phyloP scores from a whole-genome alignment of 2,797 vertebrate genomes.

The Smutsia temminckii region DNA sequence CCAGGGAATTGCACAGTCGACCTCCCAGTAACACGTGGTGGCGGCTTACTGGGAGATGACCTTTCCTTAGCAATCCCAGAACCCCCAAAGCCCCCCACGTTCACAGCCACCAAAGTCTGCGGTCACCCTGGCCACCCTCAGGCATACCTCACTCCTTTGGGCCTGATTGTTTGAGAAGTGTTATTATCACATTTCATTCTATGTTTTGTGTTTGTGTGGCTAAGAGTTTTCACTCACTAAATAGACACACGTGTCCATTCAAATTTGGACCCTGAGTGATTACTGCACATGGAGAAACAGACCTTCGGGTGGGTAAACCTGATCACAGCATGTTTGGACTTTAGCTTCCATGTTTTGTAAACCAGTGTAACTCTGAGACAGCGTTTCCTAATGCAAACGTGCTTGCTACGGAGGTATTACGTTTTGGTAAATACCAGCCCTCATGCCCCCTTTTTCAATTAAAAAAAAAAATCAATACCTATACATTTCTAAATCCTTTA shows the following conservation, averaged over 20 bases:
- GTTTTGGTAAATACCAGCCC: background rate
- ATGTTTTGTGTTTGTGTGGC: background rate
- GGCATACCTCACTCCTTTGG: accelerated
- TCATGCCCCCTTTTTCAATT: background rate
- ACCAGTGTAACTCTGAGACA: background rate
- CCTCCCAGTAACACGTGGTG: no score
- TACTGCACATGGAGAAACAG: background rate
- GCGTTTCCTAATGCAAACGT: background rate
- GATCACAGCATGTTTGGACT: accelerated
- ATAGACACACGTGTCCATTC: background rate
- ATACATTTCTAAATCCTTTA: background rate
- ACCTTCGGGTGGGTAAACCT: background rate
- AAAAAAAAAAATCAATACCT: background rate
- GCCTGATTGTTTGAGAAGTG: background rate
- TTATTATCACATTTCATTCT: background rate
- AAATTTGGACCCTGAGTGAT: background rate
- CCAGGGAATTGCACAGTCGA: no score
- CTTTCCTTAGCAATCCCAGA: background rate
- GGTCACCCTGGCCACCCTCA: background rate
- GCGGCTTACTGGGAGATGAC: background rate
- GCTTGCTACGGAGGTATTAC: background rate
- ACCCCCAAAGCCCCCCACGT: background rate
- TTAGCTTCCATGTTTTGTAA: background rate
- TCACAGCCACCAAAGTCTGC: background rate
- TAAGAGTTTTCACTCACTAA: background rate